A percentile compares a stretch with the other conserved stretches of the same genome.
These are phyloP conservation scores for Ctena decussata DNA, from an alignment of 2,888 invertebrate species.

Conservation along the genomic window DNA sequence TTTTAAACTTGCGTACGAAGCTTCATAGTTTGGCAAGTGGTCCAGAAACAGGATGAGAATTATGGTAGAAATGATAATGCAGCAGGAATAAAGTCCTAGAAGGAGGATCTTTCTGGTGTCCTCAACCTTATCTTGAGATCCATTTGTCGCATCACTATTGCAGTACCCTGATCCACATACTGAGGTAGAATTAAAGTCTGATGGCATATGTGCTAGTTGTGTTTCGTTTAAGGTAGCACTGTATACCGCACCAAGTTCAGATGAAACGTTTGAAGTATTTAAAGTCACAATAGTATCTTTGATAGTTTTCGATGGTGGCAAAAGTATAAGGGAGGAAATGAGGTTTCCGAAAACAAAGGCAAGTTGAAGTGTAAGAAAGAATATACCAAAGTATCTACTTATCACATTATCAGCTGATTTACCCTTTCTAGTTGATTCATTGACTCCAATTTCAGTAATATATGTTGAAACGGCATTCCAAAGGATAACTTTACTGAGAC, in stretches of 20 bases:
- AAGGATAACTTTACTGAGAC: slow-evolving; percentile 79
- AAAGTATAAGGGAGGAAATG: slow-evolving; percentile 81
- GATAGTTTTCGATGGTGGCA: background rate
- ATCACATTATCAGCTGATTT: slow-evolving; percentile 75
- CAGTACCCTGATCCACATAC: slow-evolving; percentile 78
- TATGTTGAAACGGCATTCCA: slow-evolving; percentile 85
- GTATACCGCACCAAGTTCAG: background rate
- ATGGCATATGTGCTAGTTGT: background rate
- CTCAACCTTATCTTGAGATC: slow-evolving; percentile 54
- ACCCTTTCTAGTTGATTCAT: slow-evolving; percentile 74
- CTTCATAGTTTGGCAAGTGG: slow-evolving; percentile 70
- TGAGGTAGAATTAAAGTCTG: slow-evolving; percentile 3
- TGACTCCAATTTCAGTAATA: slow-evolving; percentile 80
- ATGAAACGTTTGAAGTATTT: background rate
- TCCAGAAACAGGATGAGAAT: slow-evolving; percentile 79
- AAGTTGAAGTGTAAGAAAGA: slow-evolving; percentile 81
- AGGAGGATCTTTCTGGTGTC: slow-evolving; percentile 76
- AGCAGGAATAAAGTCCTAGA: slow-evolving; percentile 78
- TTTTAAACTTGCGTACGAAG: slow-evolving; percentile 42
- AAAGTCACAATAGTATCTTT: background rate
- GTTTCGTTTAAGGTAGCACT: background rate
- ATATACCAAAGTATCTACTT: slow-evolving; percentile 83
- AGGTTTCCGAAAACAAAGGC: slow-evolving; percentile 82
- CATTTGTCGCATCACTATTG: slow-evolving; percentile 63
- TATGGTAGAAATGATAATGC: slow-evolving; percentile 73